These are phyloP conservation scores for Lamprologus sp. DNA, from an alignment of 2,113 vertebrate genomes.

Conservation along the genomic window DNA sequence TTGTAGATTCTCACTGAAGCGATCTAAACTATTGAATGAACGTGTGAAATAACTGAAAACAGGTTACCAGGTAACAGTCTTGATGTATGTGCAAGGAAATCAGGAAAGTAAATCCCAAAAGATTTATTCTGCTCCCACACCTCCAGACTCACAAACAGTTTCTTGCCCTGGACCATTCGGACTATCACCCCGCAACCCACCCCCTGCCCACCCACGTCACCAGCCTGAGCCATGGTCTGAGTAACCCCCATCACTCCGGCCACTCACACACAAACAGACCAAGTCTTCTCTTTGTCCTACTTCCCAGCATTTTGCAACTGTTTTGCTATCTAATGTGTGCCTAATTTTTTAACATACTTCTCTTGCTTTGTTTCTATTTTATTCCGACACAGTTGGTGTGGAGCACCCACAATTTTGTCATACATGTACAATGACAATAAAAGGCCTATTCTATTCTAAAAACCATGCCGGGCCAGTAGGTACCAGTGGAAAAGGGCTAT, in stretches of 20 bases:
- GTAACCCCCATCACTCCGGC: background rate
- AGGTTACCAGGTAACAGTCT: background rate
- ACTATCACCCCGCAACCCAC: background rate
- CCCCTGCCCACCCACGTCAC: background rate
- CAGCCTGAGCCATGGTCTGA: background rate
- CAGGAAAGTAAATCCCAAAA: background rate
- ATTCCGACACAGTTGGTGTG: background rate
- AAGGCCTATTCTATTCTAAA: background rate
- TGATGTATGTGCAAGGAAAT: background rate
- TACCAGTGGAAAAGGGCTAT: background rate
- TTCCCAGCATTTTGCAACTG: background rate
- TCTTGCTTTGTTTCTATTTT: background rate
- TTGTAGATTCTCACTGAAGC: background rate
- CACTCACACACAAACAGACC: background rate
- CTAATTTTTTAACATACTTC: background rate
- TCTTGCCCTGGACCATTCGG: background rate
- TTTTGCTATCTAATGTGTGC: background rate
- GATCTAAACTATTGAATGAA: background rate
- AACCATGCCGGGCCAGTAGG: background rate
- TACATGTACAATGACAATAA: background rate
- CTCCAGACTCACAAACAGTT: background rate
- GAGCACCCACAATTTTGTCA: background rate
- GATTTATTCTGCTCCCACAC: background rate
- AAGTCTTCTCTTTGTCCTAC: background rate
- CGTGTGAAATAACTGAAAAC: background rate